Conservation (phyloP, 1,140 invertebrate species). For the Zelostemma sp. region DNA sequence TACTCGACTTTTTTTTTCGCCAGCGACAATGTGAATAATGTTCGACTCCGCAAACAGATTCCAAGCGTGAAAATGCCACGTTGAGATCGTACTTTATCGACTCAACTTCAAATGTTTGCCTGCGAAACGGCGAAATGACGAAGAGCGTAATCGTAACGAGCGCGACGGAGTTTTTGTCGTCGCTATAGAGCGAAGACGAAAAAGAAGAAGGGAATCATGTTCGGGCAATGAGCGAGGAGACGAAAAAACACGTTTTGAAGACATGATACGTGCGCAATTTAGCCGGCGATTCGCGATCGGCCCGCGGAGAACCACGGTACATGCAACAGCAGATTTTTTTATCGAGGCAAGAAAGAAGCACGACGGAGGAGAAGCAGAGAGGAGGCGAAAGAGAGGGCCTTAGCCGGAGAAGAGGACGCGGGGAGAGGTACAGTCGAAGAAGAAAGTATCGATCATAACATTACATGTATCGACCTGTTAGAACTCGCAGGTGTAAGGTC, state of each 20-base stretch:
- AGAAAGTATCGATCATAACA: slow-evolving; percentile 65
- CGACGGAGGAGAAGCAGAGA: slow-evolving; percentile 15
- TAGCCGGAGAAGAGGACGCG: slow-evolving; percentile 1
- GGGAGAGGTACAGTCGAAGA: slow-evolving; percentile 56
- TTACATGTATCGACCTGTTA: slow-evolving; percentile 9
- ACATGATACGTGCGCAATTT: slow-evolving; percentile 32
- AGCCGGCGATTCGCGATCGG: slow-evolving; percentile 21
- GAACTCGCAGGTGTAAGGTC: slow-evolving; percentile 5
- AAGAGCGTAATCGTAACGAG: too few species aligned
- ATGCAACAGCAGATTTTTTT: slow-evolving; percentile 24
- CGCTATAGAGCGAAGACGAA: too few species aligned
- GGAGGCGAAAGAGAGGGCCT: slow-evolving; percentile 18
- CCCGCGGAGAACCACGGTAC: slow-evolving; percentile 27
- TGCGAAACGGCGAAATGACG: too few species aligned
- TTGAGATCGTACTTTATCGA: slow-evolving; percentile 35
- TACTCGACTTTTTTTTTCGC: too few species aligned
- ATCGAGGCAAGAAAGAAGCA: slow-evolving; percentile 28
- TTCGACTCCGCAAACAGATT: slow-evolving; percentile 29
- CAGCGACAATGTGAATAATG: background rate
- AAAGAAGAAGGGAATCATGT: background rate
- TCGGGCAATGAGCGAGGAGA: background rate
- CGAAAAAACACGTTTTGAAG: slow-evolving; percentile 22
- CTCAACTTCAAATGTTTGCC: slow-evolving; percentile 14
- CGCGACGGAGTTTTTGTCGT: too few species aligned
- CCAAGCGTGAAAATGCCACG: slow-evolving; percentile 19